Evolutionary conservation across 2,888 invertebrate genomes (phyloP), one percentile per base, ranked within the genome.

Genomic region (Sinotaia quadrata): DNA sequence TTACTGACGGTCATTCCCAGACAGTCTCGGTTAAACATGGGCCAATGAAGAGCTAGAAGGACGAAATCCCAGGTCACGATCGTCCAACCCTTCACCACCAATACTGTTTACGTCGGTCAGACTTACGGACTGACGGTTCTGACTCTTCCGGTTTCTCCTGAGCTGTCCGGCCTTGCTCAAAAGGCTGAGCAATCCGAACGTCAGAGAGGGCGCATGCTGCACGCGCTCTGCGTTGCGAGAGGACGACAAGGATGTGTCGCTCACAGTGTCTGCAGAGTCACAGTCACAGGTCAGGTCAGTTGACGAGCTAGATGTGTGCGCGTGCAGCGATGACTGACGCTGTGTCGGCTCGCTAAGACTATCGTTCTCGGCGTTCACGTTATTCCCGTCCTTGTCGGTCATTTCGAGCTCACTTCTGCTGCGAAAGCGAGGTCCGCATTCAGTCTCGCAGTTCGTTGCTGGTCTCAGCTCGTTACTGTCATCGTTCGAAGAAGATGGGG

Each of bases 251-350:
- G 63, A 63, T 10, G 37, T 24, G 41, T 63, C 63, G 24, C 65
- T 65, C 56, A 56, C 10, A 24, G 34, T 65, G 44, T 54, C 54
- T 4, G 65, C 33, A 2, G 65, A 65, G 33, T 65, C 65, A 18
- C 56, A 41, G 44, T 65, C 65, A 54, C 63, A 54, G 44, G 63
- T 63, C n/a, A 63, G 41, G 24, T 63, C 54, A 10, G 65, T 65
- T 41, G 37, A 65, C 12, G 65, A 65, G 21, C 65, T 37, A 4
- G 36, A 24, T 21, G 33, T 34, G 0, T 12, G 56, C 5, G 52
- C 31, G 12, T 5, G 24, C 3, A 18, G 52, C 27, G 56, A n/a
- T 12, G 63, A 52, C 15, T 29, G 15, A 36, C 36, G 15, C 15
- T 36, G 29, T 18, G 41, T 24, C 34, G 54, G 36, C 21, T n/a